Evolutionary conservation across 2,888 invertebrate genomes (phyloP).

Genomic region (Ethmia dodecea): DNA sequence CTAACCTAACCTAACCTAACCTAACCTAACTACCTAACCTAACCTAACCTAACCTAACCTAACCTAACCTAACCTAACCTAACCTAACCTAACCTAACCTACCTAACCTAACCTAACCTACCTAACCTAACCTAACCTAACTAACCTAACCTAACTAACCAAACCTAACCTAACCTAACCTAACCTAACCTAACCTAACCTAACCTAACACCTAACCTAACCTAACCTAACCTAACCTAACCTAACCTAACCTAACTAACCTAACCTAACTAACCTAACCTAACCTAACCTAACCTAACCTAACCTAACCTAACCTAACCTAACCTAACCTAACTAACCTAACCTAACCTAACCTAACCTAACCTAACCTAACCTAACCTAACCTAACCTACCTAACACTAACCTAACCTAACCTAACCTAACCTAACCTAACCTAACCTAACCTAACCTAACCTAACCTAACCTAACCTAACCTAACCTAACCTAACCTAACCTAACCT

Average conservation of each 20-base stretch:
- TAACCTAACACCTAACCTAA: constrained; percentile 12
- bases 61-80: constrained; percentile 17
- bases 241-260: constrained; percentile 25
- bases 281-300: constrained; percentile 15
- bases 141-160: constrained; percentile 7
- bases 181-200: constrained; percentile 7
- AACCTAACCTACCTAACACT: constrained; percentile 14
- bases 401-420: constrained; percentile 11
- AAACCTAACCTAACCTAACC: constrained; percentile 6
- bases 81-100: constrained; percentile 17
- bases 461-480: constrained; percentile 9
- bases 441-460: constrained; percentile 9
- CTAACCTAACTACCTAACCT: constrained; percentile 3
- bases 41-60: constrained; percentile 16
- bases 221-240: constrained; percentile 25
- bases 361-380: constrained; percentile 10
- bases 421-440: constrained; percentile 9
- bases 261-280: constrained; percentile 27
- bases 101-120: too few species aligned
- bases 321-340: constrained; percentile 10
- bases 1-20: constrained; percentile 16
- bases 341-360: constrained; percentile 10
- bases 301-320: constrained; percentile 8
- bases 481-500: constrained; percentile 9
- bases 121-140: constrained; percentile 21